These are phyloP conservation scores for Hyposoter didymator DNA, from an alignment of 2,888 invertebrate species.

Conservation along the genomic window DNA sequence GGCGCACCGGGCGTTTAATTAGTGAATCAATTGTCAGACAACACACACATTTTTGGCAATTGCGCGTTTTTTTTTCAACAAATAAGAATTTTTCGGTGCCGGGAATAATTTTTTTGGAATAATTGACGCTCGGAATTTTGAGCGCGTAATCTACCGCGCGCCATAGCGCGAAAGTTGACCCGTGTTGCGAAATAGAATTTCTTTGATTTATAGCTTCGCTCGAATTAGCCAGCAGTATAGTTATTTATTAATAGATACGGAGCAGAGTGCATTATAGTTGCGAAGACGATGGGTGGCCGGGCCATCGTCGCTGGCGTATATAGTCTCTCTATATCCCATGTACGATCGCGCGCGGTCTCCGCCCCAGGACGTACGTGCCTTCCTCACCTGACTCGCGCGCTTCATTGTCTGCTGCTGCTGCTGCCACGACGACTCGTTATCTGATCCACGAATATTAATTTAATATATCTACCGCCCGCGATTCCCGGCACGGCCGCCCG, in stretches of 20 bases:
- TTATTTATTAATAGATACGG: conserved; percentile 14
- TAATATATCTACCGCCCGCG: conserved; percentile 66
- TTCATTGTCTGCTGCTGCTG: conserved; percentile 70
- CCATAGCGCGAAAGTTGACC: not conserved
- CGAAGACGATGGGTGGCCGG: conserved; percentile 70
- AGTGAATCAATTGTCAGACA: too few relatives aligned
- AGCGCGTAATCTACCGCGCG: too few relatives aligned
- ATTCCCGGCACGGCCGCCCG: conserved; percentile 1
- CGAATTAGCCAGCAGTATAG: not conserved
- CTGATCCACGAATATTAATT: conserved; percentile 74
- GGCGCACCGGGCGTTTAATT: not conserved
- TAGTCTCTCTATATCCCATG: conserved; percentile 62
- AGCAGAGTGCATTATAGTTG: conserved; percentile 43
- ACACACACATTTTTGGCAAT: too few relatives aligned
- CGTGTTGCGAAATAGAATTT: not conserved
- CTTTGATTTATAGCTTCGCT: not conserved
- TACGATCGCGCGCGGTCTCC: conserved; percentile 62
- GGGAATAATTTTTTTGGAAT: not conserved
- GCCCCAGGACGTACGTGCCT: conserved; percentile 68
- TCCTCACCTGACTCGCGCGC: conserved; percentile 48
- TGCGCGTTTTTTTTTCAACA: too few relatives aligned
- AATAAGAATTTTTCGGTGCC: too few relatives aligned
- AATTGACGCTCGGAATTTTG: not conserved
- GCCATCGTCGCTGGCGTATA: conserved; percentile 57
- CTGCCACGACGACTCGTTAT: conserved; percentile 59